Percentiles rank a stretch among this genome's conserved stretches.
Evolutionary conservation across 2,888 invertebrate genomes (phyloP).

Genomic region (Idaea dimidiata): DNA sequence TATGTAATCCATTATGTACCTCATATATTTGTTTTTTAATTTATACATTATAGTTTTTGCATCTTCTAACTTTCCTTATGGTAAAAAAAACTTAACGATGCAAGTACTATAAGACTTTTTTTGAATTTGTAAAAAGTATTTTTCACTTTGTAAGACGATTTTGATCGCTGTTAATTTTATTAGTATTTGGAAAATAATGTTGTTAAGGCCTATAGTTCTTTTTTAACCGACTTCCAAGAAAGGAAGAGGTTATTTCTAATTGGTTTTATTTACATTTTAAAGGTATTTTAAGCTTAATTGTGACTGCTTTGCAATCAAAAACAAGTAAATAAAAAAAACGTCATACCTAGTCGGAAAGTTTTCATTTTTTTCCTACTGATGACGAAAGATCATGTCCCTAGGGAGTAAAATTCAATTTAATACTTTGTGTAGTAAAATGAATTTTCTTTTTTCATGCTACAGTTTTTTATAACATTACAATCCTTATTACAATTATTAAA

Average conservation of each 20-base stretch:
- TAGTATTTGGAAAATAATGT: background rate
- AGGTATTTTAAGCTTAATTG: constrained; percentile 2
- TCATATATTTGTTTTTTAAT: constrained; percentile 26
- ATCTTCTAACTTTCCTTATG: background rate
- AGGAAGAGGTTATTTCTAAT: too few species aligned
- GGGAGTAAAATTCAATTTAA: background rate
- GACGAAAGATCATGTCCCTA: background rate
- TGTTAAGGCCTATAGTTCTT: background rate
- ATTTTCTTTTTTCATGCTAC: background rate
- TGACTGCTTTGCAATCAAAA: background rate
- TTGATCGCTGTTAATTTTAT: background rate
- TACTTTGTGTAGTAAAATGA: background rate
- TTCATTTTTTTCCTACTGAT: background rate
- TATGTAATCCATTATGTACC: constrained; percentile 27
- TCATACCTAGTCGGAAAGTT: background rate
- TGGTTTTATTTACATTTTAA: constrained; percentile 6
- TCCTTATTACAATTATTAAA: background rate
- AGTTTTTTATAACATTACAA: background rate
- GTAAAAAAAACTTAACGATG: background rate
- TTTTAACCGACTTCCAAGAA: too few species aligned
- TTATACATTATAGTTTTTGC: constrained; percentile 13
- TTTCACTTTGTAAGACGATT: background rate
- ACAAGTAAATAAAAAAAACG: background rate
- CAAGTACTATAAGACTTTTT: background rate
- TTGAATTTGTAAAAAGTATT: background rate